Evolutionary conservation across 2,888 invertebrate genomes (phyloP).

Genomic region (Cephus rjabovi): DNA sequence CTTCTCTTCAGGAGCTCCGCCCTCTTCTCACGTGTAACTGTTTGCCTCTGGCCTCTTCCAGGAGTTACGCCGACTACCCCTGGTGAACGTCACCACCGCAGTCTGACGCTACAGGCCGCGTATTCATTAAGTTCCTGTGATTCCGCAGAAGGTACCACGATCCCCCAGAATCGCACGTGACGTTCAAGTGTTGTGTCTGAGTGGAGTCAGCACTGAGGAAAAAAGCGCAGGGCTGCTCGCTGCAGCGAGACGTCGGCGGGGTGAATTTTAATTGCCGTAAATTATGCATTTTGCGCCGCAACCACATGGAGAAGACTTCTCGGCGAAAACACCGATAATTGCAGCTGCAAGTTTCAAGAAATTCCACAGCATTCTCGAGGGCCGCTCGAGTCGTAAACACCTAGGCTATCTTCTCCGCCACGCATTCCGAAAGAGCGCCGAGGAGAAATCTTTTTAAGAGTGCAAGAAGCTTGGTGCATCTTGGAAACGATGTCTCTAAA

Average conservation of each 20-base stretch:
- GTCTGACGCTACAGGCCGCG: constrained; percentile 13
- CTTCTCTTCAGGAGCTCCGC: neutral
- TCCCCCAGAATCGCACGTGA: too few relatives aligned
- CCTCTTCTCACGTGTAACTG: neutral
- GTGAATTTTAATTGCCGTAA: constrained; percentile 52
- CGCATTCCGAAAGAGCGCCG: too few relatives aligned
- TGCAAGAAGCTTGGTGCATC: too few relatives aligned
- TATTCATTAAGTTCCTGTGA: constrained; percentile 42
- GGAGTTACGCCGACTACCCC: neutral
- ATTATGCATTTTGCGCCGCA: constrained; percentile 43
- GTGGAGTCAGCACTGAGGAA: constrained; percentile 42
- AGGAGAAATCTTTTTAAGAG: too few relatives aligned
- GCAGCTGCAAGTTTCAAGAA: too few relatives aligned
- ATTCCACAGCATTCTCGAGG: too few relatives aligned
- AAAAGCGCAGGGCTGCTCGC: constrained; percentile 37
- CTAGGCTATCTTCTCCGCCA: too few relatives aligned
- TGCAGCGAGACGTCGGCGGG: constrained; percentile 35
- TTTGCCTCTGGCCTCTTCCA: neutral
- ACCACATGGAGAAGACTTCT: neutral
- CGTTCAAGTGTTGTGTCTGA: constrained; percentile 35
- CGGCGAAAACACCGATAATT: too few relatives aligned
- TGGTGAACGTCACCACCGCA: neutral
- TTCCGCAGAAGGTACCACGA: constrained; percentile 3
- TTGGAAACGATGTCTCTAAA: too few relatives aligned
- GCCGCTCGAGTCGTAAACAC: too few relatives aligned